phyloP scores from a whole-genome alignment of 2,888 invertebrate genomes.

The Sepioteuthis lessoniana region DNA sequence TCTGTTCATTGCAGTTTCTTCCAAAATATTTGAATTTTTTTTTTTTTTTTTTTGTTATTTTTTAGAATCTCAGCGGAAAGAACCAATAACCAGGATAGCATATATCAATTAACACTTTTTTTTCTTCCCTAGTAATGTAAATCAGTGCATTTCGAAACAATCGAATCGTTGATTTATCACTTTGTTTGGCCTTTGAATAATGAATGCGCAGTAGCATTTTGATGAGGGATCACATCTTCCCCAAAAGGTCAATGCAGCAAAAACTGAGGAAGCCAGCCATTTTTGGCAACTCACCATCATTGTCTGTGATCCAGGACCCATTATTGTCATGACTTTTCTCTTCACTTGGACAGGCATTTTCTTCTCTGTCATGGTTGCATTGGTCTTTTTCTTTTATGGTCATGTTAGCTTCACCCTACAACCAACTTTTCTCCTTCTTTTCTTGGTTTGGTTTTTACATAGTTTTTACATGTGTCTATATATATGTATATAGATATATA shows the following conservation, averaged over 20 bases:
- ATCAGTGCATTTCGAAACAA: neutral
- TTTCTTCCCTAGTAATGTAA: neutral
- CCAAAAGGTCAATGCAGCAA: neutral
- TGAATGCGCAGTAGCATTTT: neutral
- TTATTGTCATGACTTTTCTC: too few relatives aligned
- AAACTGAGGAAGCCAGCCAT: too few relatives aligned
- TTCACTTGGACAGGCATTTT: too few relatives aligned
- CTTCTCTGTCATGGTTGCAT: too few relatives aligned
- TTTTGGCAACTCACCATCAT: too few relatives aligned
- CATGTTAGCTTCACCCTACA: too few relatives aligned
- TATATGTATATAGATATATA: too few relatives aligned
- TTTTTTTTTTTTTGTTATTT: neutral
- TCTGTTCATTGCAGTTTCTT: neutral
- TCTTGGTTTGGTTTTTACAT: too few relatives aligned
- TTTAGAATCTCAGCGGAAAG: neutral
- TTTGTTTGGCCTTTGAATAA: neutral
- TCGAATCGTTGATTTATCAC: neutral
- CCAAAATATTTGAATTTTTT: neutral
- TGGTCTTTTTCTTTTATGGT: too few relatives aligned
- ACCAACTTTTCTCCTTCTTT: too few relatives aligned
- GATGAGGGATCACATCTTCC: neutral
- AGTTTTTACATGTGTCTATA: too few relatives aligned
- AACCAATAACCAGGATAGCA: neutral
- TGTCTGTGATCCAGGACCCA: too few relatives aligned
- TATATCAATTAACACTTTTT: neutral